Evolutionary conservation across 1,140 invertebrate genomes (phyloP).

Genomic region (Anoplolepis gracilipes): DNA sequence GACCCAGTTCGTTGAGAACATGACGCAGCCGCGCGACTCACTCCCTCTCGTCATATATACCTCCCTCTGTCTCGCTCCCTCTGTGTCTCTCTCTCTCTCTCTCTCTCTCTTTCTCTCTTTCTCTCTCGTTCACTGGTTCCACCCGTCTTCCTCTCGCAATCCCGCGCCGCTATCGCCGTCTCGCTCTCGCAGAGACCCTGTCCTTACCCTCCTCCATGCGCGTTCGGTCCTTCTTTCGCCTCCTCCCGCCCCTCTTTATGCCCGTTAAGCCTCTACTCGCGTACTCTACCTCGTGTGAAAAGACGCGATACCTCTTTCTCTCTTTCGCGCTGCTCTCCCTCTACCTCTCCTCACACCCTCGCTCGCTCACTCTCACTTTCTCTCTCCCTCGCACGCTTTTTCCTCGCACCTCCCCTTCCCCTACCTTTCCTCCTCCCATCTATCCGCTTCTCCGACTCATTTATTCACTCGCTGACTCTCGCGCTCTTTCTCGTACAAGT

Average conservation of each 20-base stretch:
- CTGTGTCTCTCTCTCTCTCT: slow-evolving; percentile 22
- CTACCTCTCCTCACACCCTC: slow-evolving; percentile 1
- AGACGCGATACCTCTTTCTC: slow-evolving; percentile 42
- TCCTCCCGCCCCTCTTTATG: background rate
- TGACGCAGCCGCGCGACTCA: slow-evolving; percentile 84
- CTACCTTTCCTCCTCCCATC: background rate
- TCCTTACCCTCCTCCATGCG: slow-evolving; percentile 39
- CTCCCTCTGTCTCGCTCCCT: slow-evolving; percentile 56
- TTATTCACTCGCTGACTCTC: slow-evolving; percentile 64
- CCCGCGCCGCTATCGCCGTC: slow-evolving; percentile 30
- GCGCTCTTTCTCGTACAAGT: slow-evolving; percentile 69
- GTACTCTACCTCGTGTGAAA: slow-evolving; percentile 26
- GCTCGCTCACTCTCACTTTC: slow-evolving; percentile 66
- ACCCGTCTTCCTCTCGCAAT: background rate
- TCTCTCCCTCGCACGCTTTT: slow-evolving; percentile 54
- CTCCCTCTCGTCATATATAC: slow-evolving; percentile 75
- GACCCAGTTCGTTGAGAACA: slow-evolving; percentile 85
- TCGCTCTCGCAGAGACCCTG: slow-evolving; percentile 53
- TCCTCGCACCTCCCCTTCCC: background rate
- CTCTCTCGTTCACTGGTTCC: too few relatives aligned
- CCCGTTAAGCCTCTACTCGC: background rate
- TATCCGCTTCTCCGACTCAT: slow-evolving; percentile 5
- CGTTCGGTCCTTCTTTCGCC: slow-evolving; percentile 51
- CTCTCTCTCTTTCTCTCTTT: slow-evolving; percentile 3
- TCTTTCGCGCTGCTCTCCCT: background rate